Conservation (phyloP, 1,140 invertebrate genomes). For the Lepeophtheirus salmonis region DNA sequence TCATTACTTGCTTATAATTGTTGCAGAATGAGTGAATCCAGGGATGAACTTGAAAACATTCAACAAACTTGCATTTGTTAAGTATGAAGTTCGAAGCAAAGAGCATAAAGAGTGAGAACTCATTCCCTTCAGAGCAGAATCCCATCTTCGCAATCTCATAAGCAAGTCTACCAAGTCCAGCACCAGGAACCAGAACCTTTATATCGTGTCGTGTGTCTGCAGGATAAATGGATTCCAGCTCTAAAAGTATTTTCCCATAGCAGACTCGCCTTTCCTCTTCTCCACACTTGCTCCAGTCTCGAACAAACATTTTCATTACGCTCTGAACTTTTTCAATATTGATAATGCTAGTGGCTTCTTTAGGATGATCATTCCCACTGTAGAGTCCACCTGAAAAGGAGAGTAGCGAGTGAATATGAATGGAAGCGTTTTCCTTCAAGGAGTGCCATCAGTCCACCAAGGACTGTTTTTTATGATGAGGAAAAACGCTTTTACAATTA, state of each 20-base stretch:
- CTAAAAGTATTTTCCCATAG: slow-evolving; percentile 74
- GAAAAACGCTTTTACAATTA: too few relatives aligned
- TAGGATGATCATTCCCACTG: not conserved
- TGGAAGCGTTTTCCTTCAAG: too few relatives aligned
- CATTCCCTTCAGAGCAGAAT: slow-evolving; percentile 85
- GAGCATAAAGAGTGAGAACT: slow-evolving; percentile 92
- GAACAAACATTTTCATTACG: slow-evolving; percentile 77
- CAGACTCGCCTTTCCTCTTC: slow-evolving; percentile 59
- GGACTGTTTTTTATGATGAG: too few relatives aligned
- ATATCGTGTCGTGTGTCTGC: slow-evolving; percentile 30
- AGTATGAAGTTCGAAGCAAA: slow-evolving; percentile 87
- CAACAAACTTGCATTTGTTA: slow-evolving; percentile 45
- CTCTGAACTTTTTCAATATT: slow-evolving; percentile 72
- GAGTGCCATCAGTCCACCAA: too few relatives aligned
- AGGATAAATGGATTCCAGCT: slow-evolving; percentile 36
- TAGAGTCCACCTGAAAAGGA: not conserved
- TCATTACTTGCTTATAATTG: slow-evolving; percentile 8
- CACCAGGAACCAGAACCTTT: slow-evolving; percentile 75
- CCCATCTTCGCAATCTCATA: slow-evolving; percentile 78
- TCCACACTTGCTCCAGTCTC: slow-evolving; percentile 83
- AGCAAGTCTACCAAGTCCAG: slow-evolving; percentile 74
- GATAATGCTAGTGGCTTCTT: slow-evolving; percentile 18
- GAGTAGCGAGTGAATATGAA: too few relatives aligned
- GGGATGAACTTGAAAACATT: slow-evolving; percentile 20
- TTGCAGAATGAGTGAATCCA: slow-evolving; percentile 23